These are phyloP conservation scores for Polydrusus pterygomalis DNA, from an alignment of 2,888 invertebrate species.

Conservation along the genomic window DNA sequence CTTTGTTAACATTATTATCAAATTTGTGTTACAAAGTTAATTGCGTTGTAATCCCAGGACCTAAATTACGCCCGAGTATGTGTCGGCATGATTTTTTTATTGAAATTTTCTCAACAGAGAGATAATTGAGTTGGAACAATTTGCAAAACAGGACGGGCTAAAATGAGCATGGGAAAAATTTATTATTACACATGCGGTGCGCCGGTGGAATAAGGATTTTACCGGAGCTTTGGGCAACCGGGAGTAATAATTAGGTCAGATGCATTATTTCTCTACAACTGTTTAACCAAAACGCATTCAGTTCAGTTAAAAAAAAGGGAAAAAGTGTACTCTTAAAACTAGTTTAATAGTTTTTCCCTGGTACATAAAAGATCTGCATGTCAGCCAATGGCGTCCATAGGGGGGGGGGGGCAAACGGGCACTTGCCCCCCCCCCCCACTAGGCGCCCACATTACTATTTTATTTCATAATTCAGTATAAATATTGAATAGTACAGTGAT, in stretches of 20 bases:
- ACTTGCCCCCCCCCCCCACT: no score
- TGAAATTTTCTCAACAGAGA: constrained; percentile 32
- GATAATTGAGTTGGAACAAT: constrained; percentile 37
- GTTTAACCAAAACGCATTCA: neutral
- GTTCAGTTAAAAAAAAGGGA: neutral
- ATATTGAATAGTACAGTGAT: no score
- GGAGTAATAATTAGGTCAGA: constrained; percentile 20
- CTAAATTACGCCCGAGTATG: constrained; percentile 24
- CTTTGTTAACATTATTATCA: constrained; percentile 23
- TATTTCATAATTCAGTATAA: no score
- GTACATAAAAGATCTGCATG: no score
- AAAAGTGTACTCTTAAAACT: no score
- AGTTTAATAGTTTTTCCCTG: no score
- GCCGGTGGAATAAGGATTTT: constrained; percentile 15
- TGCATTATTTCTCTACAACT: constrained; percentile 9
- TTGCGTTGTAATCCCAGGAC: constrained; percentile 28
- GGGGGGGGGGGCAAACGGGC: no score
- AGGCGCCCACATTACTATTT: no score
- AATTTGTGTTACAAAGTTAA: constrained; percentile 28
- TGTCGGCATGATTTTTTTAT: constrained; percentile 36
- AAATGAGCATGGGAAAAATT: constrained; percentile 32
- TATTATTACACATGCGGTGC: constrained; percentile 30
- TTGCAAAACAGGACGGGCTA: constrained; percentile 23
- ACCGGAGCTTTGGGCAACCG: neutral
- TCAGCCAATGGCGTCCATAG: no score